Base-by-base conservation (phyloP, 2,113 vertebrate genomes). In the Periophthalmodon schlosseri region DNA sequence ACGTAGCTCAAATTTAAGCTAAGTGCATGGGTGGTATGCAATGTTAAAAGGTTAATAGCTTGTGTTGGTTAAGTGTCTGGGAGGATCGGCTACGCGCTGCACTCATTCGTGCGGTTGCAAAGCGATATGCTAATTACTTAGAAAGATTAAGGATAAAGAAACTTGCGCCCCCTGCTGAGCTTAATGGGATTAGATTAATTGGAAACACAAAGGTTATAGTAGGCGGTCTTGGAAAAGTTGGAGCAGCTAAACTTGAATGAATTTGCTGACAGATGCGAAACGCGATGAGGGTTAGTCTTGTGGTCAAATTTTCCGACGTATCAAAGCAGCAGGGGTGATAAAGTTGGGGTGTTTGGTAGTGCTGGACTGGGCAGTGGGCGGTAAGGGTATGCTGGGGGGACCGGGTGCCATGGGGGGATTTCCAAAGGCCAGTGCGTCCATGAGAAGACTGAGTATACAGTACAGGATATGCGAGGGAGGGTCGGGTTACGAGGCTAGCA, bases 401-500 rank as follows among this genome's bases (percentile, higher is more conserved):
- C 68, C 56, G 69, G 76, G 74, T 44, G 72, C 65, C 39, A 79
- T 69, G 0, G 61, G 63, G 86, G 87, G 85, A 84, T 86, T 91
- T 91, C 84, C 84, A 87, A 81, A 87, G 84, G 84, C 77, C 84
- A 85, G 76, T 33, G 56, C 78, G 89, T 85, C 87, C 87, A 88
- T 70, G 76, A 86, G 77, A 78, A 74, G 73, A 69, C 15, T 20
- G 56, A 23, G 64, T 80, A 77, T 77, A 80, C 82, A 75, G 39
- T 44, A 44, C 39, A 7, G 39, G 39, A 8, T 71, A 75, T 76
- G 58, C 71, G 65, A 69, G 65, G 74, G 12, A 61, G 68, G 76
- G 24, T 91, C 81, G 20, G 16, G 83, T 91, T 92, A 85, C 90
- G 28, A 44, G 80, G 73, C 73, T 72, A 63, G 76, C 56, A 49